Base-by-base conservation (phyloP, 2,888 invertebrate species). In the Drosophila picticornis region DNA sequence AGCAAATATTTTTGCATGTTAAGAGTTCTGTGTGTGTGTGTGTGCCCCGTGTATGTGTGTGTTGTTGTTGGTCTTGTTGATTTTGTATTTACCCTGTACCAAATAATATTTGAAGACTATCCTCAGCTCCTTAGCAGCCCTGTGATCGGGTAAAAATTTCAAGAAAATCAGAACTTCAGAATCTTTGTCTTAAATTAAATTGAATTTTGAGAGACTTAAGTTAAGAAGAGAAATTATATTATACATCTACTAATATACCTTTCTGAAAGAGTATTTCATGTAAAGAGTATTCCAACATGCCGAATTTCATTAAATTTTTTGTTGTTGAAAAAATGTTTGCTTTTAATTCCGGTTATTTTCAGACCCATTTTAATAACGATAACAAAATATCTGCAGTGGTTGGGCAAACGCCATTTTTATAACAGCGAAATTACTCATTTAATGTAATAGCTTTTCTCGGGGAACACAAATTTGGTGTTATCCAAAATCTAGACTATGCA, bases 1-100 rank as follows among this genome's bases (percentile, higher is more conserved):
- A 72, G 72, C 76, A 87, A 89, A 90, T 89, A 90, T 90, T 87
- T 90, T 87, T 75, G 72, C 80, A 71, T 72, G 72, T 60, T 76
- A 75, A 81, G 81, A 73, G 77, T 76, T 65, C 61, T 46, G 62
- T 59, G 62, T 71, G 65, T 68, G 65, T 68, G 75, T 69, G 65
- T 70, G 55, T 70, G 69, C 61, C 48, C 60, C 61, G 27, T 58
- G 34, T 46, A 46, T 64, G 63, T 22, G 27, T 57, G 29, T 46
- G 43, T 40, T 53, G 6, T n/a, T 40, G 53, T 36, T 51, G 11
- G 13, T 25, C 2, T 19, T 36, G 43, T 61, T 69, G 25, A 46
- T 52, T 62, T 61, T 51, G 2, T 40, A 55, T 62, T 46, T 46
- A 69, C 53, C 57, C 66, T 67, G 7, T 19, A 31, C 2, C 9